Base-by-base conservation (phyloP, 1,140 invertebrate genomes). In the Nomia melanderi region DNA sequence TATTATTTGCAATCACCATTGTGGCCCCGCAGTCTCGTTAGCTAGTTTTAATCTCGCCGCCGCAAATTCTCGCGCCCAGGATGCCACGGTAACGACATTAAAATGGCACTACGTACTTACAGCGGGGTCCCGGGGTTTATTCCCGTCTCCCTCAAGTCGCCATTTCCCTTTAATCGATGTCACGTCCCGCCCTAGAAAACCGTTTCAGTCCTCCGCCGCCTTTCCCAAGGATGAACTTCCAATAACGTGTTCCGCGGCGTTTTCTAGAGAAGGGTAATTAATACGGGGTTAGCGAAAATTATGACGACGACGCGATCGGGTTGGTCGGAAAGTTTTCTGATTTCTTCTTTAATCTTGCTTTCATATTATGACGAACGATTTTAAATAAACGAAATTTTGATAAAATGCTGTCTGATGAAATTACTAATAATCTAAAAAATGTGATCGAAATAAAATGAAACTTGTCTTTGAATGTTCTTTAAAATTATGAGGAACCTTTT, bases 1-100 rank as follows among this genome's bases (percentile, higher is more conserved):
- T 81, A 88, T 88, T 88, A 88, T 88, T 88, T 87, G 81, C 86
- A 83, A 88, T 85, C 83, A 76, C 74, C 78, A 74, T 82, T 75
- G 70, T n/a, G 67, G 70, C 31, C 60, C 66, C 14, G 36, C 69
- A 56, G 47, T 27, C 44, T 78, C 79, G 77, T 79, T 79, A 62
- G 77, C 79, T 56, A 70, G 76, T 63, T 72, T 79, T 71, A 69
- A 72, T 71, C 71, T 69, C 73, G 63, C 50, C 27, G 50, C 20
- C 54, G 57, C 47, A 64, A 71, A 82, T 79, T 76, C 81, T 70
- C 80, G 44, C 63, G 60, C 64, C 82, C 69, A 70, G 31, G 39
- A 83, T 33, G 60, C 54, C 36, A n/a, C 27, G 25, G 47, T 82
- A 78, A 83, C 72, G 11, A 70, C 60, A 59, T 78, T 69, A 80